These are phyloP conservation scores for Grus americana DNA, from an alignment of 2,113 vertebrate genomes.

Conservation along the genomic window DNA sequence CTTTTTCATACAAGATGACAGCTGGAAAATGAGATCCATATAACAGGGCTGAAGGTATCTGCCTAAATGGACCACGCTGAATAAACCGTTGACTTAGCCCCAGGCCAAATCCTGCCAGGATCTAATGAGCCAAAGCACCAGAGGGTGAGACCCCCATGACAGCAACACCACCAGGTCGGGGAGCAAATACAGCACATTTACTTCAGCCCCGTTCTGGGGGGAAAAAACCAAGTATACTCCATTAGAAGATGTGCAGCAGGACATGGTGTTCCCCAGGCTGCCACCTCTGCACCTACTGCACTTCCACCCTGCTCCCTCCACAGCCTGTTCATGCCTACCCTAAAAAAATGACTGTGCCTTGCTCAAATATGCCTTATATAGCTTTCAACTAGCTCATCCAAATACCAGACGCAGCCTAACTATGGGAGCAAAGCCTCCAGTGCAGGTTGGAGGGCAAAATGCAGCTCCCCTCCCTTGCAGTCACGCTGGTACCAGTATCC, in stretches of 20 bases:
- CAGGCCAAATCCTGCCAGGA: background rate
- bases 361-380: background rate
- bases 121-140: background rate
- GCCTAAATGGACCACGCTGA: background rate
- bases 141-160: background rate
- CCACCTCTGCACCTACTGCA: background rate
- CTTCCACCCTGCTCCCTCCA: fast-evolving
- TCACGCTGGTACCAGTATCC: background rate
- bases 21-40: background rate
- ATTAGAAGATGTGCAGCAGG: background rate
- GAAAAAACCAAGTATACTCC: background rate
- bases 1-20: background rate
- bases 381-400: background rate
- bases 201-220: background rate
- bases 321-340: background rate
- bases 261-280: background rate
- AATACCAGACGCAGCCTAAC: background rate
- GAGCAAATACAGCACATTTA: background rate
- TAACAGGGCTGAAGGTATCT: background rate
- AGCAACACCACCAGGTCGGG: background rate
- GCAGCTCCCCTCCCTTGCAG: background rate
- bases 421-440: background rate
- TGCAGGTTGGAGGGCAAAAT: background rate
- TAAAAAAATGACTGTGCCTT: fast-evolving
- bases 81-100: background rate